These are phyloP conservation scores for Vannuccia rotundouncinata DNA, from an alignment of 2,888 invertebrate species.

Conservation along the genomic window DNA sequence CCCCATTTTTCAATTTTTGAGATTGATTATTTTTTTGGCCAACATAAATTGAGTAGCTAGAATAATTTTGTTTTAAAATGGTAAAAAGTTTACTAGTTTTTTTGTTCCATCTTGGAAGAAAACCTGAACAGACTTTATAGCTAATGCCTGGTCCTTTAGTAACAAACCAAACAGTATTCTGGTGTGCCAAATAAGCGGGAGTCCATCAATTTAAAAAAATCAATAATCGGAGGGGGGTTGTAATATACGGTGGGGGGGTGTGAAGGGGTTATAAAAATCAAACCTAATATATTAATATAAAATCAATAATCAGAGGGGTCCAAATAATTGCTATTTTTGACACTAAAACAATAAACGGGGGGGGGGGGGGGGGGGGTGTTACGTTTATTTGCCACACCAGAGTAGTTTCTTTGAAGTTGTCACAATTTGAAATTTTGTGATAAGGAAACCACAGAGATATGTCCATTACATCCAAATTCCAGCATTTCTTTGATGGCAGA, in stretches of 20 bases:
- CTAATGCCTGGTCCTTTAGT: background rate
- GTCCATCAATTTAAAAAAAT: too few species aligned
- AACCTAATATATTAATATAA: too few species aligned
- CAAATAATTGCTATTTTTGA: too few species aligned
- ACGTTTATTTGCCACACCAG: too few species aligned
- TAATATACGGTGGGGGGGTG: too few species aligned
- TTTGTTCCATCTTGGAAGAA: conserved; percentile 3
- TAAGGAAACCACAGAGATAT: conserved; percentile 12
- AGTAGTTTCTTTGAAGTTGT: background rate
- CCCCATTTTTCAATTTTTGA: too few species aligned
- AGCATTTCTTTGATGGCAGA: background rate
- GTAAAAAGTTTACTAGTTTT: background rate
- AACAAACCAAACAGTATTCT: background rate
- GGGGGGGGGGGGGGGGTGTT: too few species aligned
- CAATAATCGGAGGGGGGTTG: too few species aligned
- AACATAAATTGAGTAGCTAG: background rate
- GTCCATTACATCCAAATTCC: conserved; percentile 16
- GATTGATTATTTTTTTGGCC: background rate
- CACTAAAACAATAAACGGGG: too few species aligned
- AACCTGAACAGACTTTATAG: conserved; percentile 12
- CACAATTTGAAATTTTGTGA: conserved; percentile 10
- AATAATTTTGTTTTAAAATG: background rate
- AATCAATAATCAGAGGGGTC: too few species aligned
- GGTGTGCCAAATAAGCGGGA: too few species aligned
- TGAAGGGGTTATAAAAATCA: too few species aligned